A percentile compares a stretch with the other conserved stretches of the same genome.
These are phyloP conservation scores for Damaliscus lunatus DNA, from an alignment of 2,113 vertebrate genomes.

Conservation along the genomic window DNA sequence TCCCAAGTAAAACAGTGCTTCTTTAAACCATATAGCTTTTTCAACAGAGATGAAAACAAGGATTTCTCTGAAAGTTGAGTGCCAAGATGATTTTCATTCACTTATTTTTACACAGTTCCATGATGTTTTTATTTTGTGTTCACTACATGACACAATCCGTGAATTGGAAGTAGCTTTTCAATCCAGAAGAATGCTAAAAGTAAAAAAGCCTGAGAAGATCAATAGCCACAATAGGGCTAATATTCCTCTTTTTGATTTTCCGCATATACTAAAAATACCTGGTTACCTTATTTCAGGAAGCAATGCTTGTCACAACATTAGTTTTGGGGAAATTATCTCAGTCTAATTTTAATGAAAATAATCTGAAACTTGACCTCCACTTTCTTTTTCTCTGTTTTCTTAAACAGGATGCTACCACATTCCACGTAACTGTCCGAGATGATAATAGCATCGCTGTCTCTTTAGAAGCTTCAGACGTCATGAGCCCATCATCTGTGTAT, in stretches of 20 bases:
- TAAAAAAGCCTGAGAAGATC: background rate
- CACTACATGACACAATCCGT: background rate
- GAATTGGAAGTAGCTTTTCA: background rate
- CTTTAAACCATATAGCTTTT: background rate
- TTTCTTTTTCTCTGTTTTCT: conserved; percentile 45
- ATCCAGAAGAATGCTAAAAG: background rate
- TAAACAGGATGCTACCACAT: conserved; percentile 80
- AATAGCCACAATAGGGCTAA: background rate
- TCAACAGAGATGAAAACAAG: background rate
- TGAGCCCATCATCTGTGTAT: conserved; percentile 84
- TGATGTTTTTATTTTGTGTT: background rate
- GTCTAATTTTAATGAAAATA: background rate
- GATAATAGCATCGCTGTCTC: conserved; percentile 83
- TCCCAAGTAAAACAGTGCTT: background rate
- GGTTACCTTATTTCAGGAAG: background rate
- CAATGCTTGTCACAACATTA: background rate
- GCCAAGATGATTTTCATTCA: background rate
- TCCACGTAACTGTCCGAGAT: conserved; percentile 85
- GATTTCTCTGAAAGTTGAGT: background rate
- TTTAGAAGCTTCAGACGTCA: conserved; percentile 88
- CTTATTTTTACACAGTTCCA: background rate
- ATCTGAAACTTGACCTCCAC: conserved; percentile 6
- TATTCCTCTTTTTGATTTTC: background rate
- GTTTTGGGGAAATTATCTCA: background rate
- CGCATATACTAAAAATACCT: background rate